Base-by-base conservation (phyloP, 2,113 vertebrate genomes). In the Pandion haliaetus region DNA sequence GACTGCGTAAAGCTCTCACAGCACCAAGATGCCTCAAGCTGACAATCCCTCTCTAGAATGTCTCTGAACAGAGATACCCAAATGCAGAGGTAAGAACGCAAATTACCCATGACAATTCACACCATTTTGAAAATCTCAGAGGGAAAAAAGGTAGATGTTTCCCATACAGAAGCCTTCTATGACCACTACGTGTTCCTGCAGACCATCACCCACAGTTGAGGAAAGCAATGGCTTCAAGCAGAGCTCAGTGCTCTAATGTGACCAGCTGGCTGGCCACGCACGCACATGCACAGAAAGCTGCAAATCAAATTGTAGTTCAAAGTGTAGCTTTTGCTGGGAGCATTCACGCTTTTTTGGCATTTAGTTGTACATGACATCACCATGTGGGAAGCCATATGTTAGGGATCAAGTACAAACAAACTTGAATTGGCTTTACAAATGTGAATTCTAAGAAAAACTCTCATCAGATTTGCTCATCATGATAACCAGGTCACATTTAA, bases 391-490 rank as follows among this genome's bases (percentile, higher is more conserved):
- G 88, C 92, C 88, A 61, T 91, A 91, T 90, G 84, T 78, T 62
- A 79, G 72, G 61, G 81, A 86, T 74, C 84, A 89, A 93, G 72
- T 40, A 88, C 74, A 95, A 67, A 86, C 32, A 93, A 91, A 87
- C 80, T 92, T 62, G 63, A 93, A 63, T 7, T 81, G 66, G 74
- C 59, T 91, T 95, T 77, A 85, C 83, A 93, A 92, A 95, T 19
- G 54, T 65, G 93, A 88, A 83, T 83, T 90, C 74, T 87, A 95
- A 90, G 82, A 95, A 91, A 92, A 91, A 63, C n/a, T 34, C 54
- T 49, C 55, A 83, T 67, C 45, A 59, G 24, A 89, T 85, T 77
- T 93, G 83, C 71, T 93, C 74, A 69, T 62, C 4, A 1, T 14
- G 12, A 92, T 76, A 84, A 88, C 10, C 79, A 74, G 66, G 44